Evolutionary conservation across 2,797 vertebrate species (phyloP), one percentile per base, ranked within the genome.

Genomic region (Hyperoplus lanceolatus): DNA sequence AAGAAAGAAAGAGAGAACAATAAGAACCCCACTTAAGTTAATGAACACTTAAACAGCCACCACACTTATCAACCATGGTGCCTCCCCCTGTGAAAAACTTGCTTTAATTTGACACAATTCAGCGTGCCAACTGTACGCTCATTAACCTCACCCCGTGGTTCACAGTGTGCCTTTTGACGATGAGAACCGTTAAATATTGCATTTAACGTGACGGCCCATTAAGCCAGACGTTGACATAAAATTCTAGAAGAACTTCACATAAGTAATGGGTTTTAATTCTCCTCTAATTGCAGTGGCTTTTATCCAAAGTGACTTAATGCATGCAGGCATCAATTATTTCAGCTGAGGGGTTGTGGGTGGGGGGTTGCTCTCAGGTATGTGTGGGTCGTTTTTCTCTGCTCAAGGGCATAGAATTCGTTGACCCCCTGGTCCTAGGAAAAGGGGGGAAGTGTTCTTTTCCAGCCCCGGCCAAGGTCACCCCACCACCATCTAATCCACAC

Each of bases 391-490:
- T 74, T 64, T 65, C 45, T 71, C 16, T 66, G 38, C 75, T 85
- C 81, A 80, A 90, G 82, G 78, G 73, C 75, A 81, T 9, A 18
- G n/a, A 61, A 77, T 76, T 60, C 49, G 14, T 39, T 58, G 76
- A 82, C 81, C 75, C 81, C 75, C 58, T n/a, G 70, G 82, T 83
- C 75, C 71, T 71, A 46, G 50, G 38, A 63, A 29, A 15, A 53
- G 46, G 39, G n/a, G 57, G 62, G 18, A 10, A 60, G 56, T 80
- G 58, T 64, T 74, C 74, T 29, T 29, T 29, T 58, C 57, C 15
- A 50, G 69, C 82, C 77, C 29, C 38, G 56, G 61, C 49, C 90
- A 92, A 93, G 90, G 92, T 93, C 89, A 91, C 73, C 74, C 29
- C 29, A 29, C 29, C 64, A 59, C 53, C 60, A 64, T 39, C 79